Percentiles rank a stretch among this genome's conserved stretches.
These are phyloP conservation scores for Erynnis tages DNA, from an alignment of 2,888 invertebrate species.

Conservation along the genomic window DNA sequence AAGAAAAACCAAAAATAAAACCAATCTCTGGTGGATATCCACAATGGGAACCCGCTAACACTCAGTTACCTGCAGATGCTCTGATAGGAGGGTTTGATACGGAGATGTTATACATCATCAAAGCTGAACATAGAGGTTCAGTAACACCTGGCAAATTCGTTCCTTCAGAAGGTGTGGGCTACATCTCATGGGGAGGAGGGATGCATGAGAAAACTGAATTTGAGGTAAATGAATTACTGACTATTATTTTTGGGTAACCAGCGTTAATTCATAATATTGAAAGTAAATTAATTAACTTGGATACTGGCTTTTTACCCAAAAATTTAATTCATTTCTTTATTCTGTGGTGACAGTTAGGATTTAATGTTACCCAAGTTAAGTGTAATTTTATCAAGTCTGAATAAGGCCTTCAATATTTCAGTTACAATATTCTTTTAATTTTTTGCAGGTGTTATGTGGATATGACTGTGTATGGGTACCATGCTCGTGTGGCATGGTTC, in stretches of 20 bases:
- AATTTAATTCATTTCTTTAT: no score
- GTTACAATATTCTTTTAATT: background rate
- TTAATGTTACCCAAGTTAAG: no score
- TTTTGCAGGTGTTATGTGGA: conserved; percentile 58
- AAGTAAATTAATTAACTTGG: no score
- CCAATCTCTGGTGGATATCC: conserved; percentile 64
- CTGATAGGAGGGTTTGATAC: conserved; percentile 85
- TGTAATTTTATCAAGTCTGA: no score
- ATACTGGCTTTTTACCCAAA: no score
- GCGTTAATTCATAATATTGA: background rate
- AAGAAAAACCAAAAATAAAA: conserved; percentile 38
- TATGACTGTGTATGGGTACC: conserved; percentile 77
- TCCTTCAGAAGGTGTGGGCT: conserved; percentile 85
- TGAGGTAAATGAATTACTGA: conserved; percentile 72
- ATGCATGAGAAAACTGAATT: conserved; percentile 86
- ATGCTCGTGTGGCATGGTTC: conserved; percentile 80
- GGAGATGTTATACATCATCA: conserved; percentile 84
- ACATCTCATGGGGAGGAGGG: conserved; percentile 88
- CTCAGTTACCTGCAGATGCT: conserved; percentile 86
- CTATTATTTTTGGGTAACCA: background rate
- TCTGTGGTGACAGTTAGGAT: no score
- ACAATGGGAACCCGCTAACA: conserved; percentile 83
- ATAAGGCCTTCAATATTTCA: no score
- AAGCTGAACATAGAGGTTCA: conserved; percentile 87
- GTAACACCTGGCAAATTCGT: conserved; percentile 90